Base-by-base conservation (phyloP, 2,888 invertebrate genomes). In the Oscheius onirici region DNA sequence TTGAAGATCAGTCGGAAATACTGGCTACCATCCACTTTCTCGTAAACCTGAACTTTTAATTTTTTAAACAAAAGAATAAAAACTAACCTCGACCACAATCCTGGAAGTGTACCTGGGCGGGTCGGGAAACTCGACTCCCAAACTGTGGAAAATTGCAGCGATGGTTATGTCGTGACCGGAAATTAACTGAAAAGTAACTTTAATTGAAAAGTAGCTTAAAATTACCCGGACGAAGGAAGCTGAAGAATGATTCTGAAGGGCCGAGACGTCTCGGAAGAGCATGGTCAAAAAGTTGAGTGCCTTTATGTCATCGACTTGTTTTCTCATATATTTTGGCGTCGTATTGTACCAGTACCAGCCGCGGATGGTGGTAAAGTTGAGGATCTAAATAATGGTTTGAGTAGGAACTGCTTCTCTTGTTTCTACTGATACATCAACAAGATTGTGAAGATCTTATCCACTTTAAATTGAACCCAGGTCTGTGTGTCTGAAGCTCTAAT, bases 71-170 rank as follows among this genome's bases (percentile, higher is more conserved):
- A 51, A 11, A 20, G 46, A n/a, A 55, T 26, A n/a, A n/a, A n/a
- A n/a, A n/a, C 15, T 10, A 0, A 95, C 92, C 89, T 97, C 96
- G 80, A 96, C 92, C 1, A 94, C 91, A 81, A 96, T 90, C 66
- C 96, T 90, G 0, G 95, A 92, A 0, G 94, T 95, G 88, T 95
- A 97, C 26, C 93, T 92, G 54, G 95, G 92, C 75, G 89, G 71
- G 85, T 88, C 55, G 20, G 72, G 63, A 40, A 74, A 76, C 10
- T 73, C 74, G 46, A 81, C 54, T 17, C 79, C 73, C 10, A 81
- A 73, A 51, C 69, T 73, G 44, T 78, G 76, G 2, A 77, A 60
- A n/a, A 79, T 54, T n/a, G 81, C 79, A 22, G 72, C 79, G 28
- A 81, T 69, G 22, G 73, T 73, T 6, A 73, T 63, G 22, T 81